Evolutionary conservation across 1,140 invertebrate genomes (phyloP).

Genomic region (Drosophila malerkotliana): DNA sequence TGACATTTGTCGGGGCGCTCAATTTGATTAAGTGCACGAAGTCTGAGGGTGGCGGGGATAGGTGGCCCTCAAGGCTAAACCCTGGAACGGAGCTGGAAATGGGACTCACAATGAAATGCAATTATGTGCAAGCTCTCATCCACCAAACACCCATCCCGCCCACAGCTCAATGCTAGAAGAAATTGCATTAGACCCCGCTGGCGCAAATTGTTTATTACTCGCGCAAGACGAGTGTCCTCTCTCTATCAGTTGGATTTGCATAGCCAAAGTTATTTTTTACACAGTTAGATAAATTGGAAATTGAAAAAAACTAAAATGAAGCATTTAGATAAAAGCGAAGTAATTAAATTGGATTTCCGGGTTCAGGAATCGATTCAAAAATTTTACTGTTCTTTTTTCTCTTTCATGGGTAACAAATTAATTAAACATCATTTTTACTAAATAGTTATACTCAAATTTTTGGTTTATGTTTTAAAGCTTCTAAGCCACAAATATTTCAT

Average conservation of each 20-base stretch:
- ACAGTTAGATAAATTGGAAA: background rate
- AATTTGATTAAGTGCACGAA: conserved; percentile 75
- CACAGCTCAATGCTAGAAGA: conserved; percentile 53
- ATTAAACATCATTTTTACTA: too few relatives aligned
- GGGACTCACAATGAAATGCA: conserved; percentile 66
- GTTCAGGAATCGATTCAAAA: background rate
- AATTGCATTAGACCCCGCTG: conserved; percentile 65
- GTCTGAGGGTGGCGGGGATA: background rate
- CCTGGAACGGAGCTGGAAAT: conserved; percentile 14
- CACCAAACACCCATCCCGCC: conserved; percentile 9
- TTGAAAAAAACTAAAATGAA: background rate
- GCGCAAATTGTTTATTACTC: conserved; percentile 39
- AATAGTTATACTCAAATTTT: too few relatives aligned
- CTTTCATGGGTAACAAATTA: too few relatives aligned
- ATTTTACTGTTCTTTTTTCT: too few relatives aligned
- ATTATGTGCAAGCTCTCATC: conserved; percentile 65
- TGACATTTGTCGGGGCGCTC: conserved; percentile 70
- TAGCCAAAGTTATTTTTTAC: conserved; percentile 32
- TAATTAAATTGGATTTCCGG: too few relatives aligned
- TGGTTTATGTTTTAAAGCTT: too few relatives aligned
- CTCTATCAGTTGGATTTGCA: conserved; percentile 51
- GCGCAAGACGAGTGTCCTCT: conserved; percentile 27
- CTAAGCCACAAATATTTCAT: background rate
- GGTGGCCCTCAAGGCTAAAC: conserved; percentile 17
- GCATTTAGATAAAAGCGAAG: too few relatives aligned